A percentile compares a stretch with the other conserved stretches of the same genome.
Evolutionary conservation across 2,113 vertebrate species (phyloP).

Genomic region (Anseranas semipalmata): DNA sequence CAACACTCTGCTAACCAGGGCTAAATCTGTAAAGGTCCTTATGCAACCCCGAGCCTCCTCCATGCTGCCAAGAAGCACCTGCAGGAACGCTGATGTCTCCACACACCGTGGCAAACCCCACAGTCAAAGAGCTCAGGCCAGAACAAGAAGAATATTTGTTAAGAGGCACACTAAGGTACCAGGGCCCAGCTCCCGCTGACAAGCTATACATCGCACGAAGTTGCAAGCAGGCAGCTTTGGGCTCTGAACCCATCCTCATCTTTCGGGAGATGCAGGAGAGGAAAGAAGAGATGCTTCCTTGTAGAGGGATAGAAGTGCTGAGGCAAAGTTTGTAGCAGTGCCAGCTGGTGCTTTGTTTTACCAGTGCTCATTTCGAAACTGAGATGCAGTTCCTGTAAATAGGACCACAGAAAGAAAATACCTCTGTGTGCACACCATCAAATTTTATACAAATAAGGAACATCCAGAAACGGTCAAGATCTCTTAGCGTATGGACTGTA

Average conservation of each 20-base stretch:
- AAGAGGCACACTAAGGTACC: neutral
- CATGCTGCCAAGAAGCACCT: neutral
- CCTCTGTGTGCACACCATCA: neutral
- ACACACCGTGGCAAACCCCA: neutral
- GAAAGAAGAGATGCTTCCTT: neutral
- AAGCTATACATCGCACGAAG: neutral
- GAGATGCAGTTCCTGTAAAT: neutral
- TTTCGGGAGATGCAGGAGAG: neutral
- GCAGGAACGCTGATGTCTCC: rapidly evolving
- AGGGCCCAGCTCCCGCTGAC: rapidly evolving
- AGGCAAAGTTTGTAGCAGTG: neutral
- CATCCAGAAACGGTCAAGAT: neutral
- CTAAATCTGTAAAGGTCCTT: neutral
- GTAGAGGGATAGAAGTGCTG: neutral
- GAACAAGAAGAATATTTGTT: neutral
- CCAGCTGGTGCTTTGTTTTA: neutral
- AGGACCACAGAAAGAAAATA: neutral
- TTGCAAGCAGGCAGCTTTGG: neutral
- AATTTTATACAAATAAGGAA: neutral
- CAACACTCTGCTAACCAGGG: neutral
- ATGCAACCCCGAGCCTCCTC: neutral
- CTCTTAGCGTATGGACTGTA: neutral
- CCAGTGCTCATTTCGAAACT: neutral
- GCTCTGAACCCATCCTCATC: neutral
- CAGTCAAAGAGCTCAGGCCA: neutral